A percentile compares a stretch with the other conserved stretches of the same genome.
Evolutionary conservation across 2,113 vertebrate genomes (phyloP).

Genomic region (Progne subis): DNA sequence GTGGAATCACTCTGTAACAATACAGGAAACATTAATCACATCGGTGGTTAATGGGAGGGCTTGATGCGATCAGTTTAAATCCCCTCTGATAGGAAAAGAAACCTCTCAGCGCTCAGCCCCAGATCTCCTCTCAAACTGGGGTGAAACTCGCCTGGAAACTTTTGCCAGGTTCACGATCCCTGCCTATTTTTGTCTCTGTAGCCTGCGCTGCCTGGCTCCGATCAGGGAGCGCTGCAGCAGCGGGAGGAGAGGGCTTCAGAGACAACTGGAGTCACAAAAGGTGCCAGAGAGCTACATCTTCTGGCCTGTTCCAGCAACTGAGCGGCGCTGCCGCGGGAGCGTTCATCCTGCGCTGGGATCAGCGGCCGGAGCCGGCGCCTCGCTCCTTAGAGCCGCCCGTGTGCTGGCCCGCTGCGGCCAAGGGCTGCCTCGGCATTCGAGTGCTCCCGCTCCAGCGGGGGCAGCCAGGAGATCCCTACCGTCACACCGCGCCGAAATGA

Average conservation of each 20-base stretch:
- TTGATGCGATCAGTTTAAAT: constrained; percentile 17
- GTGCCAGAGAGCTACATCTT: constrained; percentile 61
- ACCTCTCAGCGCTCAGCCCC: not conserved
- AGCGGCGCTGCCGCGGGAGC: not conserved
- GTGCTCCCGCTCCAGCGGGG: too few relatives aligned
- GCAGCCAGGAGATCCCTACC: too few relatives aligned
- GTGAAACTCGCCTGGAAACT: constrained; percentile 6
- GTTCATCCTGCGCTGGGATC: not conserved
- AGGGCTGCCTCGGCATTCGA: too few relatives aligned
- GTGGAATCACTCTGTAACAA: constrained; percentile 39
- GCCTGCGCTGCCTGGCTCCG: not conserved
- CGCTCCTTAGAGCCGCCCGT: not conserved
- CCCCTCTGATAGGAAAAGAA: not conserved
- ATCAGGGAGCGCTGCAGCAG: not conserved
- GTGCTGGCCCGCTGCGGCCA: not conserved
- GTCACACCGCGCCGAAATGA: not conserved
- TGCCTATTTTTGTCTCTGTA: not conserved
- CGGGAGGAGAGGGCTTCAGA: not conserved
- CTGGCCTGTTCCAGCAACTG: constrained; percentile 15
- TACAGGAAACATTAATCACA: not conserved
- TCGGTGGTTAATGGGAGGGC: not conserved
- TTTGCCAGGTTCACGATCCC: not conserved
- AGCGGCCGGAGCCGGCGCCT: not conserved
- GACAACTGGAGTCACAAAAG: constrained; percentile 16
- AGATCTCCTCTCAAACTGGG: constrained; percentile 9